phyloP scores from a whole-genome alignment of 2,797 vertebrate genomes.

The Chromis chromis region DNA sequence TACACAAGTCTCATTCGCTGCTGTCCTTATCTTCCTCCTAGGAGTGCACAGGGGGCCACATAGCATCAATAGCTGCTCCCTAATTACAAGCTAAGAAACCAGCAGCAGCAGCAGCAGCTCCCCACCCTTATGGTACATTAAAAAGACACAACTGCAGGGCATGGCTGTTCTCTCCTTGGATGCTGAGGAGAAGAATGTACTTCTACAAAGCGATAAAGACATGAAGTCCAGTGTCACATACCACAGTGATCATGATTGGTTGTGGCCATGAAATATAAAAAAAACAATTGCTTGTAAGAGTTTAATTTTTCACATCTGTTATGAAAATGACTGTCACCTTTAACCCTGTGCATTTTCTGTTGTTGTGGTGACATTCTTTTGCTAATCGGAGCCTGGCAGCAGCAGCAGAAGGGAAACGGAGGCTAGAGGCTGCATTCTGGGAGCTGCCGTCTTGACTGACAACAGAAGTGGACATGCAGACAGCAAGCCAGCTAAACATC shows the following conservation, averaged over 20 bases:
- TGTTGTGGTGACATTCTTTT: slow-evolving; percentile 31
- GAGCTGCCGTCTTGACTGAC: slow-evolving; percentile 54
- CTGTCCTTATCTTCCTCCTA: slow-evolving; percentile 62
- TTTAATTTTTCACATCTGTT: slow-evolving; percentile 37
- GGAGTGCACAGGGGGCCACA: slow-evolving; percentile 44
- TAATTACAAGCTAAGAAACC: slow-evolving; percentile 64
- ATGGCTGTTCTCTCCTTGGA: slow-evolving; percentile 13
- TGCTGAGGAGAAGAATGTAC: slow-evolving; percentile 21
- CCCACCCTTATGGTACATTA: slow-evolving; percentile 33
- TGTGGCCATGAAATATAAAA: slow-evolving; percentile 4
- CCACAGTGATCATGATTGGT: slow-evolving; percentile 10
- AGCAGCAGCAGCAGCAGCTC: slow-evolving; percentile 37
- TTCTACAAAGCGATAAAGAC: slow-evolving; percentile 18
- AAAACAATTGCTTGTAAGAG: slow-evolving; percentile 16
- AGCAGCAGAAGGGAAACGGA: slow-evolving; percentile 23
- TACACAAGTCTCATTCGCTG: slow-evolving; percentile 61
- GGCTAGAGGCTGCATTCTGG: slow-evolving; percentile 38
- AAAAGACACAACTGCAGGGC: slow-evolving; percentile 40
- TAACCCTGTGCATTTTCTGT: slow-evolving; percentile 41
- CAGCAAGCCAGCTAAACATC: slow-evolving; percentile 34
- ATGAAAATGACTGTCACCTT: slow-evolving; percentile 52
- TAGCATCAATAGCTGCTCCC: slow-evolving; percentile 60
- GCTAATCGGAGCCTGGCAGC: slow-evolving; percentile 50
- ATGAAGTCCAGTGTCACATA: slow-evolving; percentile 43
- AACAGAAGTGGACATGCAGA: slow-evolving; percentile 51